These are phyloP conservation scores for Dipus sagitta DNA, from an alignment of 2,797 vertebrate species.

Conservation along the genomic window DNA sequence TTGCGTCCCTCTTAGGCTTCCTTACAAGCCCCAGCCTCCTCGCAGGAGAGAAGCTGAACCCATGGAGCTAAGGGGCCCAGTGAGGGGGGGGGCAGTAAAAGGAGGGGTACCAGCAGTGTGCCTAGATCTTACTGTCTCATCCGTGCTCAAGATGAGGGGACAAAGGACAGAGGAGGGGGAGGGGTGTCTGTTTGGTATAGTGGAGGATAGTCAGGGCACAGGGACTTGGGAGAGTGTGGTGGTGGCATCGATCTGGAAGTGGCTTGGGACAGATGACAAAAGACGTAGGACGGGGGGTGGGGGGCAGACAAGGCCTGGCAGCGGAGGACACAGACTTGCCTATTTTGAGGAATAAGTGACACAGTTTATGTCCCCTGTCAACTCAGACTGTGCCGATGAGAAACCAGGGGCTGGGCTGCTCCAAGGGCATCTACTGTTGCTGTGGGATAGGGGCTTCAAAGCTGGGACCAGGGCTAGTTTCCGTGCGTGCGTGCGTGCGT, in stretches of 20 bases:
- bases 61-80: background rate
- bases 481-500: background rate
- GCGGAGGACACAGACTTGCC: background rate
- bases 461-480: background rate
- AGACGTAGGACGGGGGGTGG: too few species aligned
- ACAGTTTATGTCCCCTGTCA: background rate
- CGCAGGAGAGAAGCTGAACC: background rate
- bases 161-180: background rate
- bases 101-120: background rate
- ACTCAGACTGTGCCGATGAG: too few species aligned
- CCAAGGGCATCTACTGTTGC: background rate
- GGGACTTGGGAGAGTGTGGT: background rate
- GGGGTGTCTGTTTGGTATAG: background rate
- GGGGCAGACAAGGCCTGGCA: background rate
- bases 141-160: background rate
- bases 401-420: accelerated
- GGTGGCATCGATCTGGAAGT: background rate
- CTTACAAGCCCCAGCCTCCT: too few species aligned
- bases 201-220: background rate
- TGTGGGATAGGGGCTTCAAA: background rate
- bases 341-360: background rate
- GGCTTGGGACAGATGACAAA: background rate
- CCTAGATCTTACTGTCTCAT: too few species aligned
- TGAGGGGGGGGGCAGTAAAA: too few species aligned
- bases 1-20: too few species aligned